phyloP scores from a whole-genome alignment of 2,888 invertebrate genomes.

The Zhuqinia jingwanae region DNA sequence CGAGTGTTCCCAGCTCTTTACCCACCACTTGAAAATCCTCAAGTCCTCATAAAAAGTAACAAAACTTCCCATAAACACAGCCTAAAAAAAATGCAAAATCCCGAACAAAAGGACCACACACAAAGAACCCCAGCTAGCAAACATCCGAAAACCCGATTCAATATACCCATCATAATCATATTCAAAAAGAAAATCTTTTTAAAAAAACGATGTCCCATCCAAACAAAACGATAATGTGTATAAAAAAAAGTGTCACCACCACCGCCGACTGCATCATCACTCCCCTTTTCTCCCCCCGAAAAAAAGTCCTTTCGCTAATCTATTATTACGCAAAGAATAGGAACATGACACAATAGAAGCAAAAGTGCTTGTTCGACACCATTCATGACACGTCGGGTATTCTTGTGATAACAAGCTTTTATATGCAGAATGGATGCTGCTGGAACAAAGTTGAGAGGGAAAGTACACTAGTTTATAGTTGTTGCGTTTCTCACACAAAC shows the following conservation, averaged over 20 bases:
- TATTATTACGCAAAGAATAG: constrained; percentile 44
- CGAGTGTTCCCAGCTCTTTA: not conserved
- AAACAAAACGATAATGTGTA: not conserved
- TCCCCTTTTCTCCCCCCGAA: constrained; percentile 25
- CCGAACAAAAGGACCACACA: constrained; percentile 20
- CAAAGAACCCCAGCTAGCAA: not conserved
- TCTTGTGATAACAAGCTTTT: no score
- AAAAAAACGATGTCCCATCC: not conserved
- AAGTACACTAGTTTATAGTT: no score
- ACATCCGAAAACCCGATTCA: not conserved
- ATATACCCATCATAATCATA: no score
- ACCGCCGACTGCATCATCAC: no score
- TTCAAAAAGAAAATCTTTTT: not conserved
- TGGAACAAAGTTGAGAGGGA: not conserved
- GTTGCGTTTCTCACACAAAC: no score
- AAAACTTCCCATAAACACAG: no score
- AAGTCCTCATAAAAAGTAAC: not conserved
- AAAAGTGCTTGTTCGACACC: not conserved
- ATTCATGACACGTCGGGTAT: not conserved
- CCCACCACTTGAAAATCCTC: not conserved
- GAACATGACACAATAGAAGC: not conserved
- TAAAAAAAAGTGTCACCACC: not conserved
- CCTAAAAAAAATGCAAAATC: no score
- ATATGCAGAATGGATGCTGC: not conserved
- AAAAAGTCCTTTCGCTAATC: constrained; percentile 47